Evolutionary conservation across 2,113 vertebrate genomes (phyloP).

Genomic region (Tragelaphus buxtoni): DNA sequence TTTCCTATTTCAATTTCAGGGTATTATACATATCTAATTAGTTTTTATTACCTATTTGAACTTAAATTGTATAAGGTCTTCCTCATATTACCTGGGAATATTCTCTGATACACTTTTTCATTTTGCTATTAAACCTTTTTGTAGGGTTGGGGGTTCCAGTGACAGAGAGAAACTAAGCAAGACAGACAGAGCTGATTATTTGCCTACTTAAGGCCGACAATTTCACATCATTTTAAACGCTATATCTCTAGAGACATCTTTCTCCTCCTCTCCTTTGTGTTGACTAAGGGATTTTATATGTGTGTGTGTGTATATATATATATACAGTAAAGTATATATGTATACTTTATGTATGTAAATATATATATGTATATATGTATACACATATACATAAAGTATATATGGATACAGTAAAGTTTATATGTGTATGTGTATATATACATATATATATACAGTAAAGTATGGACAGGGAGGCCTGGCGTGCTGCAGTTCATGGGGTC

Average conservation of each 20-base stretch:
- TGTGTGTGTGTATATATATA: background rate
- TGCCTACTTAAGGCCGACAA: slow-evolving; percentile 43
- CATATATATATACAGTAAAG: background rate
- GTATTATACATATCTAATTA: background rate
- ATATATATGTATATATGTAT: no score
- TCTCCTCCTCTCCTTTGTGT: background rate
- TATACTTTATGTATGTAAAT: no score
- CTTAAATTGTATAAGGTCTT: background rate
- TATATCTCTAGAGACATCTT: background rate
- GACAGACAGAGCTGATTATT: slow-evolving; percentile 48
- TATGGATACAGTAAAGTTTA: no score
- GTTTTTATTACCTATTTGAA: background rate
- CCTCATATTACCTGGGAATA: background rate
- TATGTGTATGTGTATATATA: no score
- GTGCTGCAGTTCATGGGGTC: no score
- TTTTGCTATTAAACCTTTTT: background rate
- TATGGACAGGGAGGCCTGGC: no score
- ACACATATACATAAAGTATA: no score
- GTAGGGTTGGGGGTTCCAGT: background rate
- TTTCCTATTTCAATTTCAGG: background rate
- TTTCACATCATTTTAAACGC: slow-evolving; percentile 44
- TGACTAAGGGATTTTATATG: background rate
- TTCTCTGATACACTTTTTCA: background rate
- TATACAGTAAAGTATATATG: no score
- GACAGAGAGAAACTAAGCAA: background rate